Evolutionary conservation across 2,113 vertebrate genomes (phyloP).

Genomic region (Amazona guildingii): DNA sequence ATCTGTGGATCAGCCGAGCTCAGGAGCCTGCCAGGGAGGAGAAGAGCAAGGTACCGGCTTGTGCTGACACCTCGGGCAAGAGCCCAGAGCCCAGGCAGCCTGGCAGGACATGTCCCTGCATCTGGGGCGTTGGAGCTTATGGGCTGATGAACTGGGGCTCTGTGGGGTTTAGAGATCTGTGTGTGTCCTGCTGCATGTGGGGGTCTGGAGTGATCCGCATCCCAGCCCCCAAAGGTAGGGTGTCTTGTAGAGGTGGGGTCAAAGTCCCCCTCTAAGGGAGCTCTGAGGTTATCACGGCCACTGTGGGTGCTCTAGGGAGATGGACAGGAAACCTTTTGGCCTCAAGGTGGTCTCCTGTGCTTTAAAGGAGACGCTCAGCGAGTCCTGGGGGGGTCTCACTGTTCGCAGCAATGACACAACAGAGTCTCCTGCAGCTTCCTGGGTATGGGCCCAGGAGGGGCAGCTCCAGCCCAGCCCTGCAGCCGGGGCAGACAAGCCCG

Average conservation of each 20-base stretch:
- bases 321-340: neutral
- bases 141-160: neutral
- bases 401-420: fast-evolving
- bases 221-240: fast-evolving
- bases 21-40: constrained; percentile 68
- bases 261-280: neutral
- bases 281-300: neutral
- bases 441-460: neutral
- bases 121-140: neutral
- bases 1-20: constrained; percentile 81
- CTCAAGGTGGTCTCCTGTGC: neutral
- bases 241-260: neutral
- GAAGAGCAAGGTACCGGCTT: constrained; percentile 56
- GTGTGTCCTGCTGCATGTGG: neutral
- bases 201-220: neutral
- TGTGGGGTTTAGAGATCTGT: neutral
- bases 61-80: fast-evolving
- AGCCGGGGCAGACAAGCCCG: neutral
- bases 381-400: neutral
- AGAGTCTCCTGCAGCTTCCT: neutral
- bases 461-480: neutral
- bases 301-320: fast-evolving
- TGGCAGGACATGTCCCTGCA: neutral
- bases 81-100: neutral
- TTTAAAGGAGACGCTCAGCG: neutral